Conservation (phyloP, 1,140 invertebrate genomes). For the Anadara kagoshimensis region DNA sequence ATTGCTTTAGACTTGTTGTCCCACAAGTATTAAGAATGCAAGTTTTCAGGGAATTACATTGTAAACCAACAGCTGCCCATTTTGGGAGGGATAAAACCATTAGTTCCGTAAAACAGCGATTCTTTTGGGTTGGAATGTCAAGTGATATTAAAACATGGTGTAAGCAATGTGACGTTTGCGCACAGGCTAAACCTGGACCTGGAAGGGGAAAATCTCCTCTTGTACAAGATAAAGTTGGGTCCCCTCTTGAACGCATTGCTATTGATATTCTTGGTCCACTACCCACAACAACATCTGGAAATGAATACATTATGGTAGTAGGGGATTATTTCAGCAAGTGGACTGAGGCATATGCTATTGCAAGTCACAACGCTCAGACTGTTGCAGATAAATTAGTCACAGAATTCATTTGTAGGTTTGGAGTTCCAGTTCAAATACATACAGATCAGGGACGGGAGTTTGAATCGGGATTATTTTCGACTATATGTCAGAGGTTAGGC, state of each 20-base stretch:
- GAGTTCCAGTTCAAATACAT: conserved; percentile 64
- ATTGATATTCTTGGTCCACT: conserved; percentile 26
- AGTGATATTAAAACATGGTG: conserved; percentile 1
- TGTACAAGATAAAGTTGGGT: background rate
- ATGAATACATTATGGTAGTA: conserved; percentile 43
- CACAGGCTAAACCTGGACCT: conserved; percentile 38
- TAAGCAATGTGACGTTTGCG: conserved; percentile 10
- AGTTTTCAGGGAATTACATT: conserved; percentile 5
- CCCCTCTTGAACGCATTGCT: conserved; percentile 9
- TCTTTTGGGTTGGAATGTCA: conserved; percentile 16
- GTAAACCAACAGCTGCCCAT: conserved; percentile 6
- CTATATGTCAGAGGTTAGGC: too few relatives aligned
- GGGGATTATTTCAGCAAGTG: conserved; percentile 56
- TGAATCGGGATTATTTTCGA: too few relatives aligned
- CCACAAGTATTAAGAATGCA: too few relatives aligned
- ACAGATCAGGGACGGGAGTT: conserved; percentile 64
- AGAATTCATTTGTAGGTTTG: conserved; percentile 62
- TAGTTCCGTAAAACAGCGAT: background rate
- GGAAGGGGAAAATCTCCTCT: conserved; percentile 14
- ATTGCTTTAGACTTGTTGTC: background rate
- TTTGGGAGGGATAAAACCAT: conserved; percentile 6
- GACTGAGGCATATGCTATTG: conserved; percentile 39
- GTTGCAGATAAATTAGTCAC: conserved; percentile 64
- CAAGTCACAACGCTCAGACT: conserved; percentile 49
- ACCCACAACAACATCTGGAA: conserved; percentile 2